Evolutionary conservation across 2,797 vertebrate species (phyloP).

Genomic region (Martes flavigula): DNA sequence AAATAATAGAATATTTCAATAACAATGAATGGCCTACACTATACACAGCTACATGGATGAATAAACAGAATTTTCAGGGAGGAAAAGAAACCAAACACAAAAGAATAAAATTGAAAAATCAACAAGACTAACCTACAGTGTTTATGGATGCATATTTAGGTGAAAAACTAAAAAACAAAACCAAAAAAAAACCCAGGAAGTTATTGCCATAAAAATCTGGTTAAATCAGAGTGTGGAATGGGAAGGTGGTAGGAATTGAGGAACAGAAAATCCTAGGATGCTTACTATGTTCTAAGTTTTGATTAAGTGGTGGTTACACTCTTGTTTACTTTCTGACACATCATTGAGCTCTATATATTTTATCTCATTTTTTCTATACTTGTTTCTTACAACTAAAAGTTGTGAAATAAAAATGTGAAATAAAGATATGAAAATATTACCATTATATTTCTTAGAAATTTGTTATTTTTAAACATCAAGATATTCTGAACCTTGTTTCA

Average conservation of each 20-base stretch:
- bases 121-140: not conserved
- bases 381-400: not conserved
- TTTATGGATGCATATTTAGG: not conserved
- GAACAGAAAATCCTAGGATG: not conserved
- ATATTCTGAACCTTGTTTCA: not conserved
- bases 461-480: not conserved
- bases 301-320: not conserved
- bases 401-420: not conserved
- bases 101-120: not conserved
- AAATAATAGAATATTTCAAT: not conserved
- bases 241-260: not conserved
- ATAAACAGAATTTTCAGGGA: not conserved
- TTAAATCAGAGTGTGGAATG: not conserved
- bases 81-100: not conserved
- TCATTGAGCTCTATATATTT: not conserved
- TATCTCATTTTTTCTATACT: not conserved
- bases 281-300: not conserved
- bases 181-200: not conserved
- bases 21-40: not conserved
- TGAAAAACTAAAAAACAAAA: not conserved
- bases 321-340: not conserved
- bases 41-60: not conserved
- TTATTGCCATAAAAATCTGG: not conserved
- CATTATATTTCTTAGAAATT: not conserved
- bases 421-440: not conserved